Evolutionary conservation across 2,797 vertebrate genomes (phyloP).

Genomic region (Thaleichthys pacificus): DNA sequence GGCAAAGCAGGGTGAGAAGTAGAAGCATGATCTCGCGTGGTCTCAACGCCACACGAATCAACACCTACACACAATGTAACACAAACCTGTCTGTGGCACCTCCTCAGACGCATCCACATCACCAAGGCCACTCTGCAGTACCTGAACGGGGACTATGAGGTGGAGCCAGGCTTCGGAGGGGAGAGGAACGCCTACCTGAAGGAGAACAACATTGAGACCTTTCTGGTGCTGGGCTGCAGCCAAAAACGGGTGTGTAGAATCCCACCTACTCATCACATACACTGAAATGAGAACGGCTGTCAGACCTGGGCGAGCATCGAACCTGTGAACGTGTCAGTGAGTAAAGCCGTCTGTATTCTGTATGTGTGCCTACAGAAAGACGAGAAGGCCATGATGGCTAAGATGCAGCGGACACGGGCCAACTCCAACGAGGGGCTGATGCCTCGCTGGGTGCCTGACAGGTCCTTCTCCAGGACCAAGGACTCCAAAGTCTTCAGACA

Average conservation of each 20-base stretch:
- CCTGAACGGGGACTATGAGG: constrained; percentile 93
- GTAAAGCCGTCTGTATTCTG: not conserved
- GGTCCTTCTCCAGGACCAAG: constrained; percentile 89
- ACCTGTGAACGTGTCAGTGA: too few species aligned
- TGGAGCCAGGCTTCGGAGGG: constrained; percentile 88
- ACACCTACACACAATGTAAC: not conserved
- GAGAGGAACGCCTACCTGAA: constrained; percentile 93
- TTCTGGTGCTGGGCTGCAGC: constrained; percentile 93
- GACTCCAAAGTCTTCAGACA: constrained; percentile 96
- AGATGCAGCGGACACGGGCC: constrained; percentile 87
- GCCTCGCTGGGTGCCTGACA: constrained; percentile 92
- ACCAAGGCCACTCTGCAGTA: constrained; percentile 92
- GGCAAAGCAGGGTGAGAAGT: constrained; percentile 90
- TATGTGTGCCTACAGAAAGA: constrained; percentile 80
- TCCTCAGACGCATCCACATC: constrained; percentile 88
- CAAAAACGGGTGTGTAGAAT: constrained; percentile 83
- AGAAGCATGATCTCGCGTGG: not conserved
- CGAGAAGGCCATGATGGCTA: constrained; percentile 94
- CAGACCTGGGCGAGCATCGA: too few species aligned
- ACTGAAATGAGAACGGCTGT: too few species aligned
- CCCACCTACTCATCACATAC: not conserved
- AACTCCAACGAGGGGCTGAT: constrained; percentile 89
- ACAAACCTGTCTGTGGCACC: not conserved
- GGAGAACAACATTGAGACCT: constrained; percentile 94
- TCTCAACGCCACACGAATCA: not conserved